A percentile compares a stretch with the other conserved stretches of the same genome.
phyloP scores from a whole-genome alignment of 2,113 vertebrate species.

The Hiodon tergisus region DNA sequence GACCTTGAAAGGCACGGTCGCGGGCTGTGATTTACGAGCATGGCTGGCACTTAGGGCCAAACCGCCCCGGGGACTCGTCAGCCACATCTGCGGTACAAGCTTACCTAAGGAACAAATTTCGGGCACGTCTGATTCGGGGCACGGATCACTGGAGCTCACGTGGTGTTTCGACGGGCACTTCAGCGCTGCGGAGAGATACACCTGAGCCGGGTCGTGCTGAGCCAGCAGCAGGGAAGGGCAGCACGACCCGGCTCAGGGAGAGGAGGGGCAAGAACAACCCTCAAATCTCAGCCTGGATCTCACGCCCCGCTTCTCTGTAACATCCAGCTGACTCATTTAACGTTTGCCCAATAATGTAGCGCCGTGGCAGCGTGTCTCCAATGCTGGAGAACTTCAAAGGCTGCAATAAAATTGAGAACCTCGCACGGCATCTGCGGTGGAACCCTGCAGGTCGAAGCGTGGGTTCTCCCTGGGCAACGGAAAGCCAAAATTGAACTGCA shows the following conservation, averaged over 20 bases:
- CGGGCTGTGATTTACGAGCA: background rate
- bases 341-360: background rate
- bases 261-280: background rate
- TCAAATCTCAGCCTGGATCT: background rate
- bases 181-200: background rate
- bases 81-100: background rate
- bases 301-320: background rate
- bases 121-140: background rate
- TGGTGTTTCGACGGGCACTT: background rate
- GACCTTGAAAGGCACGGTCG: background rate
- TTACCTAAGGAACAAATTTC: constrained; percentile 12
- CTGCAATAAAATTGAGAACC: too few relatives aligned
- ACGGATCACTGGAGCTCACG: background rate
- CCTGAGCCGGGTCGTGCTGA: background rate
- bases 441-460: too few relatives aligned
- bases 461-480: too few relatives aligned
- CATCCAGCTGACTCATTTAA: background rate
- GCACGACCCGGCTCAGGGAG: background rate
- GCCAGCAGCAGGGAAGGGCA: background rate
- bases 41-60: background rate
- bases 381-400: too few relatives aligned
- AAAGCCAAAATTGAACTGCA: too few relatives aligned
- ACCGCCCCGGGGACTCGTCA: background rate
- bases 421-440: too few relatives aligned
- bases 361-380: too few relatives aligned